phyloP scores from a whole-genome alignment of 2,888 invertebrate species.

The Hyalella azteca region DNA sequence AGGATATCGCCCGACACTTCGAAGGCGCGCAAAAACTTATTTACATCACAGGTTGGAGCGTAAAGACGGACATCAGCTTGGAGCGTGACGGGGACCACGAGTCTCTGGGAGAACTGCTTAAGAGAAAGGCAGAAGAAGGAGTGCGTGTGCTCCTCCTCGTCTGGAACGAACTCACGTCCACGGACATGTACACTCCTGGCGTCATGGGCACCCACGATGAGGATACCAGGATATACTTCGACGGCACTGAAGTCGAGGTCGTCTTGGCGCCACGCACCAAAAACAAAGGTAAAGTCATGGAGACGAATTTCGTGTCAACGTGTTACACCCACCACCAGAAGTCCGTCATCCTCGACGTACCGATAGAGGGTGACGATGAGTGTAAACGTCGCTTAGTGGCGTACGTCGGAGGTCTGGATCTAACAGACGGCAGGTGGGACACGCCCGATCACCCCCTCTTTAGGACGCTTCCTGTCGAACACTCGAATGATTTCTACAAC shows the following conservation, averaged over 20 bases:
- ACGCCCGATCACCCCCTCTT: slow-evolving; percentile 58
- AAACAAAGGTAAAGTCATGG: slow-evolving; percentile 54
- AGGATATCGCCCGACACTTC: slow-evolving; percentile 51
- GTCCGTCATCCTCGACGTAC: slow-evolving; percentile 57
- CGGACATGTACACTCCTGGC: slow-evolving; percentile 56
- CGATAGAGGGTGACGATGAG: slow-evolving; percentile 45
- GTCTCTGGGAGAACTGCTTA: slow-evolving; percentile 57
- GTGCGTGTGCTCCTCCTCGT: slow-evolving; percentile 58
- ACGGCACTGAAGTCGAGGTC: slow-evolving; percentile 58
- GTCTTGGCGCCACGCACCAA: slow-evolving; percentile 56
- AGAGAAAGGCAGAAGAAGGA: slow-evolving; percentile 58
- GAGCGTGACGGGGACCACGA: slow-evolving; percentile 44
- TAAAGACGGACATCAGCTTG: slow-evolving; percentile 51
- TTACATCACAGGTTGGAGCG: slow-evolving; percentile 59
- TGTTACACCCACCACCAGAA: slow-evolving; percentile 59
- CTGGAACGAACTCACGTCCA: slow-evolving; percentile 58
- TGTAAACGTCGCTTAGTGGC: slow-evolving; percentile 54
- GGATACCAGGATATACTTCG: slow-evolving; percentile 58
- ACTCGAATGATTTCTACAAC: slow-evolving; percentile 58
- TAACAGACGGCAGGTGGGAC: slow-evolving; percentile 59
- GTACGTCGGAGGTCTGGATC: slow-evolving; percentile 58
- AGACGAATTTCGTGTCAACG: slow-evolving; percentile 56
- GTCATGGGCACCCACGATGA: slow-evolving; percentile 59
- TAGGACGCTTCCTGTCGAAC: slow-evolving; percentile 48
- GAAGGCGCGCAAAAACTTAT: slow-evolving; percentile 56